phyloP scores from a whole-genome alignment of 2,113 vertebrate genomes.

The Calonectris borealis region DNA sequence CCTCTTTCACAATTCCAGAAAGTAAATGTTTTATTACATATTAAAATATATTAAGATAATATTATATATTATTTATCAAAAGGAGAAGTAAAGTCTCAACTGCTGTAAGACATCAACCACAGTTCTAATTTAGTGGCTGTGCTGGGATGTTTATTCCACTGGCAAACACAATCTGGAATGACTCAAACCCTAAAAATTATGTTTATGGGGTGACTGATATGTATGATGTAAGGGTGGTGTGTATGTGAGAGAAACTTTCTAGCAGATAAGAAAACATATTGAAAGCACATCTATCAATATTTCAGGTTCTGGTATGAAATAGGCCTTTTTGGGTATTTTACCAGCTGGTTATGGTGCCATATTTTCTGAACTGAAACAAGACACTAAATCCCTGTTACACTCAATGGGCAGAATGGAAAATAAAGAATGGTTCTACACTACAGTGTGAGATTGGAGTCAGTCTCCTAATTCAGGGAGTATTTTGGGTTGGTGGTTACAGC shows the following conservation, averaged over 20 bases:
- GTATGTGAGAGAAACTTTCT: background rate
- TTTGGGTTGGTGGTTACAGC: background rate
- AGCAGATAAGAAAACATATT: background rate
- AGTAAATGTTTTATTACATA: background rate
- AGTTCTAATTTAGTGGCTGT: background rate
- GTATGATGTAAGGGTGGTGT: accelerated
- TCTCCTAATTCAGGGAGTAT: background rate
- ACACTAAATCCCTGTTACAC: background rate
- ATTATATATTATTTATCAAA: background rate
- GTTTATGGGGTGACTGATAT: background rate
- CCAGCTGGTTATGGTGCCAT: background rate
- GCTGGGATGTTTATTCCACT: background rate
- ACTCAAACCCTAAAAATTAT: background rate
- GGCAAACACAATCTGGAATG: background rate
- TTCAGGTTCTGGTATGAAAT: background rate
- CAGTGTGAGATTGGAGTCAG: background rate
- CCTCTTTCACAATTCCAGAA: background rate
- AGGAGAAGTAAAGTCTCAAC: background rate
- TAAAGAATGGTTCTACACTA: background rate
- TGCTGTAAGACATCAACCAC: background rate
- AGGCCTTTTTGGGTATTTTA: background rate
- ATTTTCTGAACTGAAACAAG: background rate
- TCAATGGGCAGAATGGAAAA: background rate
- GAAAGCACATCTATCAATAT: background rate
- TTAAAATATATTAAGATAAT: background rate